These are phyloP conservation scores for Toxostoma redivivum DNA, from an alignment of 2,113 vertebrate genomes.

Conservation along the genomic window DNA sequence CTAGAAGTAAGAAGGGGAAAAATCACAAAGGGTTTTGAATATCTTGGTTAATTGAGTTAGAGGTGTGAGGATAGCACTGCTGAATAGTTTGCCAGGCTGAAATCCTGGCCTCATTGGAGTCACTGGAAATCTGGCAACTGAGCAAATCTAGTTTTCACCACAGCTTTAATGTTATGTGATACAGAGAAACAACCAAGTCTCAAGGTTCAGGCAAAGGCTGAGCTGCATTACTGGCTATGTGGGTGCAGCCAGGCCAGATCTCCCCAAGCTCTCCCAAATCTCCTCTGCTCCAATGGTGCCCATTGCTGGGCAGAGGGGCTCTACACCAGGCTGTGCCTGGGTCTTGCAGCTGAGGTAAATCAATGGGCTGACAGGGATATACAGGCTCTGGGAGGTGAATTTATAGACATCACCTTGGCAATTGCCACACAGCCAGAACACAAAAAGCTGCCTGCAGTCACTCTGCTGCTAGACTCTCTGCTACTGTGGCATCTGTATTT, in stretches of 20 bases:
- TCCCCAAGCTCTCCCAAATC: background rate
- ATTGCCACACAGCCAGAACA: background rate
- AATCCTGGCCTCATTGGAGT: background rate
- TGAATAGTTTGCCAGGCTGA: background rate
- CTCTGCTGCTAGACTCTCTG: background rate
- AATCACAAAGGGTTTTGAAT: background rate
- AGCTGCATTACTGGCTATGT: background rate
- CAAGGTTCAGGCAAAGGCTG: background rate
- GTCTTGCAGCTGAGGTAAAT: background rate
- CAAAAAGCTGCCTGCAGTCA: background rate
- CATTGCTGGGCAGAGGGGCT: background rate
- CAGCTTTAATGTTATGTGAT: background rate
- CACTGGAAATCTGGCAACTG: background rate
- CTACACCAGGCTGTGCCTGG: background rate
- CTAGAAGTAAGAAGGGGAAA: background rate
- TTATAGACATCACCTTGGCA: background rate
- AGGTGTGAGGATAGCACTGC: background rate
- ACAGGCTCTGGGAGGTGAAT: background rate
- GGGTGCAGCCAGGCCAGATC: background rate
- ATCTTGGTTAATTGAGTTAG: background rate
- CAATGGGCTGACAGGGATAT: rapidly evolving
- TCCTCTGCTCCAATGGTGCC: background rate
- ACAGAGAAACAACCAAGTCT: background rate
- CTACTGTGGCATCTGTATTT: background rate
- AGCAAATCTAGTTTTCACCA: background rate